Base-by-base conservation (phyloP, 2,797 vertebrate genomes). In the Morus bassanus region DNA sequence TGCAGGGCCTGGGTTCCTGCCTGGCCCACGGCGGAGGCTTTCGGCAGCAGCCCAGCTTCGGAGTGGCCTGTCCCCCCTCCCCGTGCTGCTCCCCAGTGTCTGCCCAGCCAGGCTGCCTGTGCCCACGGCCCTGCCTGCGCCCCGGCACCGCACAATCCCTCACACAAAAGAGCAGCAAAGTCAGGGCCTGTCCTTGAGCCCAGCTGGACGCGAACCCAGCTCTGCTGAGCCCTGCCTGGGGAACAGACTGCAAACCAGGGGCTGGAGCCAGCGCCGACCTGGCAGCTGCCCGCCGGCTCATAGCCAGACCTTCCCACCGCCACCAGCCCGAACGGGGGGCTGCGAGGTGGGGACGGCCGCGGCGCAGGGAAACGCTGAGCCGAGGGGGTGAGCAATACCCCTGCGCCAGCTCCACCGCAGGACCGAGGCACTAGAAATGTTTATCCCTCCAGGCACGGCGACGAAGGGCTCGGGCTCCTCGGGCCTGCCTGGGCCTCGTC, bases 351-450 rank as follows among this genome's bases (percentile, higher is more conserved):
- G 14, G 12, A 11, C 2, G 7, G 57, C 48, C 7, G 2, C 8
- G 0, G 25, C 4, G 1, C 39, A 8, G 53, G 31, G 63, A 50
- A 9, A 43, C 59, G 53, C 72, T 6, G 37, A 37, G 83, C 45
- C 11, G 2, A 13, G 63, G 61, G 61, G 64, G 33, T 18, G 46
- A 19, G n/a, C 28, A 3, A 4, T 17, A 56, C 7, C 74, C 48
- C 28, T 12, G 25, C 5, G 1, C 4, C 8, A 0, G 33, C 39
- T 35, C 60, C 0, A 2, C 23, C 21, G 11, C 46, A 48, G 22
- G 46, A 48, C 46, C 11, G 46, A 48, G 46, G 22, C 5, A 39
- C 61, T 37, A 5, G 7, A 19, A 67, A 19, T 2, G 13, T 6
- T 3, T 13, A 9, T 19, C 16, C 37, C 18, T 22, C 45, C 54